phyloP scores from a whole-genome alignment of 1,140 invertebrate genomes.

The Apis laboriosa region DNA sequence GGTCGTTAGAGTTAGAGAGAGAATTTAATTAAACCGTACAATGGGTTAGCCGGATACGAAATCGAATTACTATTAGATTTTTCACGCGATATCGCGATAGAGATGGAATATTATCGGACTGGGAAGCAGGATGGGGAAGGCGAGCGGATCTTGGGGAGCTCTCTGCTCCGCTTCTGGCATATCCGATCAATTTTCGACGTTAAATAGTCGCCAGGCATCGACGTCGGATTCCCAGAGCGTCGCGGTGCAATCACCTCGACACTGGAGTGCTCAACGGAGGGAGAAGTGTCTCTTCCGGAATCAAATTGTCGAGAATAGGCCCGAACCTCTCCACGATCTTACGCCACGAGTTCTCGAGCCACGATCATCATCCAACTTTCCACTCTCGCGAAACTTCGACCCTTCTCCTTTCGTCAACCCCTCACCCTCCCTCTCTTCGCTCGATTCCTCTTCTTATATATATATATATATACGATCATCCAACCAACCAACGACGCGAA shows the following conservation, averaged over 20 bases:
- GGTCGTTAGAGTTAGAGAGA: background rate
- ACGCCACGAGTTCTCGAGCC: conserved; percentile 55
- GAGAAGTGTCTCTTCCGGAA: conserved; percentile 54
- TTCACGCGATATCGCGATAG: background rate
- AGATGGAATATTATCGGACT: background rate
- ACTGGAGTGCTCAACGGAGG: conserved; percentile 32
- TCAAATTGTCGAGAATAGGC: conserved; percentile 66
- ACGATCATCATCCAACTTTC: conserved; percentile 67
- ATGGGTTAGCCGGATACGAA: background rate
- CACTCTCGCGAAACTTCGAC: conserved; percentile 58
- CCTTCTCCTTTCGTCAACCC: conserved; percentile 23
- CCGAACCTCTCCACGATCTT: conserved; percentile 53
- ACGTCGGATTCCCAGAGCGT: conserved; percentile 9
- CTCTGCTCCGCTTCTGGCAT: background rate
- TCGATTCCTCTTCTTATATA: background rate
- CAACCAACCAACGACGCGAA: conserved; percentile 2
- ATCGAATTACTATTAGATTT: background rate
- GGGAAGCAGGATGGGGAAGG: too few species aligned
- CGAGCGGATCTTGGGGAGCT: background rate
- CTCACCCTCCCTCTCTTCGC: background rate
- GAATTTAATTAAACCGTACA: background rate
- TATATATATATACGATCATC: too few species aligned
- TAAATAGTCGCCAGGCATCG: conserved; percentile 42
- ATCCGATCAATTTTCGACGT: conserved; percentile 47
- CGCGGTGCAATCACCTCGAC: conserved; percentile 41